These are phyloP conservation scores for Anguilla rostrata DNA, from an alignment of 2,113 vertebrate genomes.

Conservation along the genomic window DNA sequence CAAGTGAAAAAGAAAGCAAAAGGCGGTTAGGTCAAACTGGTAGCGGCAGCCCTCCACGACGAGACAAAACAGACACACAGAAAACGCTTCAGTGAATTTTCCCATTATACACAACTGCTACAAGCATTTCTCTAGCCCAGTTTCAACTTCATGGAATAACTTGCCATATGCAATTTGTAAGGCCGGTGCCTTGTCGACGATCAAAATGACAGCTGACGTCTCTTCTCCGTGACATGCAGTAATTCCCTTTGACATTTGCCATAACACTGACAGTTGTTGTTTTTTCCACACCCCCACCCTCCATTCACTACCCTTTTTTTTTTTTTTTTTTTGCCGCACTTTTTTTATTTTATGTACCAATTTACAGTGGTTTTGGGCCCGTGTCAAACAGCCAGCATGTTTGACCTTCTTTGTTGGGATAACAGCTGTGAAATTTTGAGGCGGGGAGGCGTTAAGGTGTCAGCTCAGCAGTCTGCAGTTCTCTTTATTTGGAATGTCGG, in stretches of 20 bases:
- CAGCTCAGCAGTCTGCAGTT: background rate
- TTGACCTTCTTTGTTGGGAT: constrained; percentile 26
- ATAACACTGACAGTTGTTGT: constrained; percentile 35
- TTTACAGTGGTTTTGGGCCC: background rate
- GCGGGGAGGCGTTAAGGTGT: background rate
- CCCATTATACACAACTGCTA: constrained; percentile 58
- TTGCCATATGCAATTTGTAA: constrained; percentile 44
- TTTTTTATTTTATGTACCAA: constrained; percentile 13
- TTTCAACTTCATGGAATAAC: constrained; percentile 30
- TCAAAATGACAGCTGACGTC: constrained; percentile 27
- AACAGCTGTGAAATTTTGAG: constrained; percentile 13
- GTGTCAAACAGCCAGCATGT: constrained; percentile 4
- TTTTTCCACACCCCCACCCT: background rate
- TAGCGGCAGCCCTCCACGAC: constrained; percentile 61
- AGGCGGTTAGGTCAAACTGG: constrained; percentile 37
- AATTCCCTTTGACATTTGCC: constrained; percentile 38
- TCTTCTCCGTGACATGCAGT: constrained; percentile 27
- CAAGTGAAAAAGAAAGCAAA: constrained; percentile 8
- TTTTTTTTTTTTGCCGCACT: constrained; percentile 8
- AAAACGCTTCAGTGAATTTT: constrained; percentile 60
- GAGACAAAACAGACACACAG: constrained; percentile 42
- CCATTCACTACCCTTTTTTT: background rate
- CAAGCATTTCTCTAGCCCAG: constrained; percentile 48
- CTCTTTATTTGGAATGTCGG: constrained; percentile 13
- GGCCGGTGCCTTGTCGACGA: constrained; percentile 7